A percentile compares a stretch with the other conserved stretches of the same genome.
These are phyloP conservation scores for Pantherophis vulpinus DNA, from an alignment of 2,797 vertebrate genomes.

Conservation along the genomic window DNA sequence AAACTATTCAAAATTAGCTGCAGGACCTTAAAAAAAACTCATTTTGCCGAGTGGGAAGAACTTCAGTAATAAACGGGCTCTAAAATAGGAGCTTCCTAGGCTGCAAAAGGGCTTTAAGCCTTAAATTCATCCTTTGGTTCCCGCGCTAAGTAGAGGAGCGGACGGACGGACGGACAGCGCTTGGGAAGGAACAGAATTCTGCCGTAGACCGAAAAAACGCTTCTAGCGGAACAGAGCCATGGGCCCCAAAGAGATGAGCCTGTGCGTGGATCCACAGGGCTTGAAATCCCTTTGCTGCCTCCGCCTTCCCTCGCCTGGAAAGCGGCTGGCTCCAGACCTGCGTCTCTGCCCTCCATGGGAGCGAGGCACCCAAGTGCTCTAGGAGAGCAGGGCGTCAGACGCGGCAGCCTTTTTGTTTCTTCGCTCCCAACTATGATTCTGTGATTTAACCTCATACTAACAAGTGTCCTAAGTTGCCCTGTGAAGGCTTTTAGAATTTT, in stretches of 20 bases:
- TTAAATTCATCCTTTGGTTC: not conserved
- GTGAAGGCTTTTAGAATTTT: not conserved
- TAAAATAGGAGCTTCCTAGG: no score
- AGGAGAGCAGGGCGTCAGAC: not conserved
- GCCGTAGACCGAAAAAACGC: not conserved
- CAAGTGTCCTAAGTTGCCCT: not conserved
- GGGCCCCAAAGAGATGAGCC: not conserved
- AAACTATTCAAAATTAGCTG: not conserved
- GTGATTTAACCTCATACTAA: not conserved
- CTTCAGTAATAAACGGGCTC: not conserved
- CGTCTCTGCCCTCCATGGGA: not conserved
- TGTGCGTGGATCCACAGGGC: not conserved
- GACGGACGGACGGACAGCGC: not conserved
- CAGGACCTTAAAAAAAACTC: not conserved
- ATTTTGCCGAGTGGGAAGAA: not conserved
- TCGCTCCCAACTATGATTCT: not conserved
- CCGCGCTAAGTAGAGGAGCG: not conserved
- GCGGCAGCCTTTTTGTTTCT: not conserved
- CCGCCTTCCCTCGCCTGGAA: not conserved
- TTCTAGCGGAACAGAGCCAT: not conserved
- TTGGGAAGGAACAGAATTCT: not conserved
- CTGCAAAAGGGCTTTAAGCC: not conserved
- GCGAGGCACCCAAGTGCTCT: not conserved
- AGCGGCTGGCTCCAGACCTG: not conserved
- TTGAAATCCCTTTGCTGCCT: not conserved